A percentile compares a stretch with the other conserved stretches of the same genome.
Conservation (phyloP, 2,797 vertebrate genomes). For the Tenualosa thibaudeaui region DNA sequence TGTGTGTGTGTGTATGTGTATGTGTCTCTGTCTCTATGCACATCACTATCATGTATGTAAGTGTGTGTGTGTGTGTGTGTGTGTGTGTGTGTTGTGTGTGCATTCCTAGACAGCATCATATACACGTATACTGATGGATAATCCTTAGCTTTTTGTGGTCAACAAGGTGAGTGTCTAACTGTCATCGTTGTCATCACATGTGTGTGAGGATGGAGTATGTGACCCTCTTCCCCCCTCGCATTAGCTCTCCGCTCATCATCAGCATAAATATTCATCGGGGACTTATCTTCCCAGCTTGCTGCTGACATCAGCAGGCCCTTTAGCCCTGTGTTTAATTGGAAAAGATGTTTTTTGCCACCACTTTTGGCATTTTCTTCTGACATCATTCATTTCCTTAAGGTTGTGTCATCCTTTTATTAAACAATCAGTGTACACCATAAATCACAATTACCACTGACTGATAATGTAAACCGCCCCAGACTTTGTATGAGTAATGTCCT, state of each 20-base stretch:
- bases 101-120: neutral
- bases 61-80: neutral
- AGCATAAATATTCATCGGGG: constrained; percentile 15
- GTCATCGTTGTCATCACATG: neutral
- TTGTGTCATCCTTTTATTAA: constrained; percentile 11
- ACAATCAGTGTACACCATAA: constrained; percentile 9
- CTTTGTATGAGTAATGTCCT: neutral
- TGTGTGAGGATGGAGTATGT: neutral
- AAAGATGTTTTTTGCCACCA: constrained; percentile 9
- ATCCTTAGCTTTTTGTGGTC: neutral
- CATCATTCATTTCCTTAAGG: constrained; percentile 12
- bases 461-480: neutral
- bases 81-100: neutral
- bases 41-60: neutral
- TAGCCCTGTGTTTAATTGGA: constrained; percentile 37
- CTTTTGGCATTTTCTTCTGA: neutral
- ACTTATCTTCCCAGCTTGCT: neutral
- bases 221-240: neutral
- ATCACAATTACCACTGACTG: neutral
- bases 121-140: neutral
- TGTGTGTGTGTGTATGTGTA: neutral
- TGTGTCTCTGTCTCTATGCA: neutral
- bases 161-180: neutral
- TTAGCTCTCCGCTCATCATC: neutral
- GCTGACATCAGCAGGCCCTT: constrained; percentile 43